phyloP scores from a whole-genome alignment of 2,888 invertebrate genomes.

The Lasioglossum figueresi region DNA sequence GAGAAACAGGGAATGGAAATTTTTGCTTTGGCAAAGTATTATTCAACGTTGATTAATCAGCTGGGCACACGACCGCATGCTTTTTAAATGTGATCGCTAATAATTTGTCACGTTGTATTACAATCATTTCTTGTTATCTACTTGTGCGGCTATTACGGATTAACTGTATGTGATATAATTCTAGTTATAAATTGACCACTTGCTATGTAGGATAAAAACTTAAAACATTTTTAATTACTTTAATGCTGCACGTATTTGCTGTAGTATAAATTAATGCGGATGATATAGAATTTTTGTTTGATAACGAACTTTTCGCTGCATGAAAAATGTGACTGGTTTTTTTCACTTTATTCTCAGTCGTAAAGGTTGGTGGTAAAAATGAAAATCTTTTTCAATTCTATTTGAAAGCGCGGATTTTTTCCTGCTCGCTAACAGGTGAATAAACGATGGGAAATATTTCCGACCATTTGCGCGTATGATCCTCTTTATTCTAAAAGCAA shows the following conservation, averaged over 20 bases:
- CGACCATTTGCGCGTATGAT: neutral
- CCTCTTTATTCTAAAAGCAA: neutral
- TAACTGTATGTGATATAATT: neutral
- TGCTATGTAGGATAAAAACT: neutral
- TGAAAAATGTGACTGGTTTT: neutral
- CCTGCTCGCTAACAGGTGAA: neutral
- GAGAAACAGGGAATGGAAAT: neutral
- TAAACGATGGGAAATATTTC: neutral
- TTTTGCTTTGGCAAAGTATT: neutral
- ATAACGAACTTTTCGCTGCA: neutral
- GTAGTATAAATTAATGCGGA: neutral
- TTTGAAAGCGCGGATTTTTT: neutral
- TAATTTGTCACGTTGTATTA: neutral
- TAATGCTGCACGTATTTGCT: neutral
- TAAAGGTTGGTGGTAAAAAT: neutral
- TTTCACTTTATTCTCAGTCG: neutral
- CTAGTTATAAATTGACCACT: neutral
- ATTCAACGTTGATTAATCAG: neutral
- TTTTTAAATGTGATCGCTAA: no score
- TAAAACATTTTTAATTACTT: neutral
- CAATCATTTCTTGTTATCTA: neutral
- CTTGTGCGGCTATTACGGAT: neutral
- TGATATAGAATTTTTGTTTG: neutral
- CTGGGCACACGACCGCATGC: neutral
- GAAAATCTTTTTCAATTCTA: neutral